These are phyloP conservation scores for Trissolcus basalis DNA, from an alignment of 1,140 invertebrate genomes.

Conservation along the genomic window DNA sequence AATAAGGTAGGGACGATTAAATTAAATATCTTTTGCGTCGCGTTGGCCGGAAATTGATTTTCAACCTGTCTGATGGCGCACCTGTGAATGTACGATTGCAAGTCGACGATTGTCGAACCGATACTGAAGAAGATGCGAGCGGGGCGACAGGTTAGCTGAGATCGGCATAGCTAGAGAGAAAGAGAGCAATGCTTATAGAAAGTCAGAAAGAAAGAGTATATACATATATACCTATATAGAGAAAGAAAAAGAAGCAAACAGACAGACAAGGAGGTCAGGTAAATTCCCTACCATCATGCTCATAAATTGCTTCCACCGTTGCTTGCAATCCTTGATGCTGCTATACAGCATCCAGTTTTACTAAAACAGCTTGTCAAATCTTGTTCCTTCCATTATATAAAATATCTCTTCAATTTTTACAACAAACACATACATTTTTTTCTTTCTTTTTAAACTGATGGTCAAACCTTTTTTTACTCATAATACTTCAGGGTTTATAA, in stretches of 20 bases:
- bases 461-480: no score
- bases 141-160: conserved; percentile 44
- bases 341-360: conserved; percentile 55
- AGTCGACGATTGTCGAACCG: conserved; percentile 28
- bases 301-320: conserved; percentile 48
- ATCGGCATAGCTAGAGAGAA: conserved; percentile 42
- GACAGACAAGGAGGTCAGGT: conserved; percentile 46
- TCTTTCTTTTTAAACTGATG: no score
- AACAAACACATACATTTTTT: no score
- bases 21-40: background rate
- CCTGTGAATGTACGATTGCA: conserved; percentile 26
- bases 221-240: conserved; percentile 19
- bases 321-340: conserved; percentile 45
- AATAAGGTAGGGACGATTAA: no score
- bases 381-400: conserved; percentile 20
- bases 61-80: conserved; percentile 9
- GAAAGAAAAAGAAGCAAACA: conserved; percentile 22
- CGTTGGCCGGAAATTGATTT: conserved; percentile 25
- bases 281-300: conserved; percentile 56
- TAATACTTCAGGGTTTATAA: no score
- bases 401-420: background rate
- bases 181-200: conserved; percentile 37
- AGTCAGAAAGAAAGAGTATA: conserved; percentile 36
- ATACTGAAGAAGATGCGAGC: conserved; percentile 42
- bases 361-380: conserved; percentile 50